Evolutionary conservation across 2,113 vertebrate species (phyloP), one percentile per base, ranked within the genome.

Genomic region (Propithecus coquereli): DNA sequence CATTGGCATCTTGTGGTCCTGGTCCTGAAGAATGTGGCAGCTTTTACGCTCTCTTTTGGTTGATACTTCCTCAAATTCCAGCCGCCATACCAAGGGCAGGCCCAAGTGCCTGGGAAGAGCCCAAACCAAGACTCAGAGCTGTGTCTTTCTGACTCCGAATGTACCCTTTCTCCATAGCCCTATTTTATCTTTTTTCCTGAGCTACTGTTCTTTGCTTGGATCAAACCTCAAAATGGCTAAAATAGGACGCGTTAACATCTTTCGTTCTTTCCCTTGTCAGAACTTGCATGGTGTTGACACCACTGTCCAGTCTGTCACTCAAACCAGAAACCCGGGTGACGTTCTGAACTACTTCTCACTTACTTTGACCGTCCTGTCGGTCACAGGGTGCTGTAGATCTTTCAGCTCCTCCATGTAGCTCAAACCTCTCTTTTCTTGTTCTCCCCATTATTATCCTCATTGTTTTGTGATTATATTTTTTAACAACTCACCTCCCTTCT

Each of bases 291-390:
- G 30, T 2, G 61, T 34, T 8, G 1, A 57, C 16, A 18, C 32
- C 10, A 8, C 3, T 14, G 22, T 52, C 18, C 6, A 37, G 6
- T 12, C 13, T 4, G 25, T 27, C 14, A 5, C 9, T 17, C 45
- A n/a, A 3, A 5, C 4, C 14, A 40, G 68, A 65, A 10, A 27
- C 40, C 17, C 14, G 32, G 43, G 54, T 11, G 8, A 73, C 6
- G 5, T 30, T 20, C 17, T 66, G 37, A 34, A 8, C 16, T 32
- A n/a, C 30, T 47, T 4, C 22, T 18, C 0, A 8, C 10, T 27
- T 6, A 13, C 13, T 65, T 2, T 45, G 7, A 20, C 10, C 4
- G 25, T 13, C 14, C 27, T 30, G 0, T 1, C 27, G 40, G 14
- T 32, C 57, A 32, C 0, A 45, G 34, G 14, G 23, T 8, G 13